These are phyloP conservation scores for Chrysemys picta DNA, from an alignment of 2,113 vertebrate species.

Conservation along the genomic window DNA sequence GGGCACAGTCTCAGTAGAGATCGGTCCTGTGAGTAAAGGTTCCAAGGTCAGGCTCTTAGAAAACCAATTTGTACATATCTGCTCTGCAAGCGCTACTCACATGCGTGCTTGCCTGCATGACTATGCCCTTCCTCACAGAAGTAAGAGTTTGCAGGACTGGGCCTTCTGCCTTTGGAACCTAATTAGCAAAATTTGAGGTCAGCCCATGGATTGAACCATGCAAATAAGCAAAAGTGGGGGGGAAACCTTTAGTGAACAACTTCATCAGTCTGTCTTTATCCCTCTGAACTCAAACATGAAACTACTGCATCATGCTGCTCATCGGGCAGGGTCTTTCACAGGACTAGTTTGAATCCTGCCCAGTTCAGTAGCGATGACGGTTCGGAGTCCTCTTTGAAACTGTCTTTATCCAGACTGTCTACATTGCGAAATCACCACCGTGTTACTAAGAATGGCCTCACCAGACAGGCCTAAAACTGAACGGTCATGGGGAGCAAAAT, in stretches of 20 bases:
- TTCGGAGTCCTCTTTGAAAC: neutral
- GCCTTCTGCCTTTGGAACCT: neutral
- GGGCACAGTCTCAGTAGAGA: neutral
- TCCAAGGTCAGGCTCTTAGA: neutral
- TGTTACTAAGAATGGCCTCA: neutral
- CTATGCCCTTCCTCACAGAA: neutral
- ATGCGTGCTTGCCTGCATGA: neutral
- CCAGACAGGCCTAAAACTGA: neutral
- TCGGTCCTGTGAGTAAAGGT: neutral
- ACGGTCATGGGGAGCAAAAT: neutral
- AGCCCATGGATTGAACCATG: rapidly evolving
- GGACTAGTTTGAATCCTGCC: neutral
- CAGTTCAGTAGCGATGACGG: neutral
- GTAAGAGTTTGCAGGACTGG: neutral
- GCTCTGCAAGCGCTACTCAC: neutral
- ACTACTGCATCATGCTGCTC: rapidly evolving
- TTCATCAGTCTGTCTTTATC: neutral
- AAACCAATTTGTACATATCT: neutral
- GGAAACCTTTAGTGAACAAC: neutral
- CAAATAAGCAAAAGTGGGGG: neutral
- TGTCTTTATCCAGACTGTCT: neutral
- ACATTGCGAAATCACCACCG: neutral
- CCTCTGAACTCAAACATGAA: neutral
- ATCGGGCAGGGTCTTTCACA: neutral
- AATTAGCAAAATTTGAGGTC: neutral